Evolutionary conservation across 2,797 vertebrate species (phyloP), one percentile per base, ranked within the genome.

Genomic region (Mareca penelope): DNA sequence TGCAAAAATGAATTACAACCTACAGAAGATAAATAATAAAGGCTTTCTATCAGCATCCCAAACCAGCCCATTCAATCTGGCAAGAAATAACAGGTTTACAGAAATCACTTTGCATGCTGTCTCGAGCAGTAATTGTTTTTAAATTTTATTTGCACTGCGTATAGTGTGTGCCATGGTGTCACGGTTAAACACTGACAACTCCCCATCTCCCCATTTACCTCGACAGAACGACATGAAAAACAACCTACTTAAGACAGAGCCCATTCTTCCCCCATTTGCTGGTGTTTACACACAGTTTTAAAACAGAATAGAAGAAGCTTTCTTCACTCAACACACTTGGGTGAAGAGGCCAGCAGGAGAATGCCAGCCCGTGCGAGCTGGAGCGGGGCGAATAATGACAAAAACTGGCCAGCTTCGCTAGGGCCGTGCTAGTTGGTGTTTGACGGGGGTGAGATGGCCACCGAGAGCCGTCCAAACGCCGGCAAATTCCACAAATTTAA

Each of bases 311-410:
- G 95, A 95, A 95, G 93, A 46, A 94, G 93, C 93, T 94, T 96
- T 95, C 95, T 96, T 96, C 95, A 94, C 96, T 96, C 96, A 89
- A 86, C 93, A 88, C 88, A 94, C 90, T 94, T 90, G 93, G 94
- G 93, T 96, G 93, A 95, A 96, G 96, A 96, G 95, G 96, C 94
- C 89, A 94, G 95, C 48, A 80, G 77, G 89, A 96, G 93, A 95
- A 96, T 93, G 91, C 85, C 93, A 90, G 86, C 14, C 11, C 68
- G 86, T 88, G 82, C 35, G 88, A 96, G 95, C 70, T 50, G 79
- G 42, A 95, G 77, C 3, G 1, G 89, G 85, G 87, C 18, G 13
- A 85, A 50, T 46, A 79, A 73, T 7, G 59, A 91, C 88, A 89
- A 75, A 87, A 92, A 77, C 24, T 44, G 80, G 75, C 75, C 24